A percentile compares a stretch with the other conserved stretches of the same genome.
phyloP scores from a whole-genome alignment of 2,888 invertebrate species.

The Dolichomitus sp. region DNA sequence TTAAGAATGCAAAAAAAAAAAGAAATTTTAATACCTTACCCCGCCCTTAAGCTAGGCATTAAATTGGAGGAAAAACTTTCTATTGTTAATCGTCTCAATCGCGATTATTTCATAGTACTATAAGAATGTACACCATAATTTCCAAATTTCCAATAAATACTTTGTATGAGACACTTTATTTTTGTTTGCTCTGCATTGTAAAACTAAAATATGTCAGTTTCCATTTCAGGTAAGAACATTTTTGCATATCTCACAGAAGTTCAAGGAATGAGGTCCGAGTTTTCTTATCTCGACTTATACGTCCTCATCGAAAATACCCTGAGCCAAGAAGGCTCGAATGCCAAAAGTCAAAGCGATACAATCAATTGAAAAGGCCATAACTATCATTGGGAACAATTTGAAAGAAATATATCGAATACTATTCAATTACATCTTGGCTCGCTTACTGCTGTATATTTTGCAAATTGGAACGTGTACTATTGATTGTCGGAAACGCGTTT shows the following conservation, averaged over 20 bases:
- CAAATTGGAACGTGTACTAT: slow-evolving; percentile 3
- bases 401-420: slow-evolving; percentile 5
- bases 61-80: too few species aligned
- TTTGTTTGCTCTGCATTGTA: background rate
- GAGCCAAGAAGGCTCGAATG: background rate
- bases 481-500: background rate
- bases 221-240: too few species aligned
- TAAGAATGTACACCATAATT: too few species aligned
- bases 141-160: too few species aligned
- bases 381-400: slow-evolving; percentile 1
- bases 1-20: too few species aligned
- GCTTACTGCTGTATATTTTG: background rate
- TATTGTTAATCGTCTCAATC: too few species aligned
- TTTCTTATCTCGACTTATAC: background rate
- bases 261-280: background rate
- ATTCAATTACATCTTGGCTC: slow-evolving; percentile 38
- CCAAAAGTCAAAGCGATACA: background rate
- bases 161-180: background rate
- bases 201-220: too few species aligned
- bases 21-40: too few species aligned
- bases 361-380: slow-evolving; percentile 30
- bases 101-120: too few species aligned
- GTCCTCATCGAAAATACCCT: background rate
- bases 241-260: too few species aligned
- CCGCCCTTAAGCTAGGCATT: too few species aligned